Evolutionary conservation across 2,797 vertebrate species (phyloP).

Genomic region (Lycodopsis pacificus): DNA sequence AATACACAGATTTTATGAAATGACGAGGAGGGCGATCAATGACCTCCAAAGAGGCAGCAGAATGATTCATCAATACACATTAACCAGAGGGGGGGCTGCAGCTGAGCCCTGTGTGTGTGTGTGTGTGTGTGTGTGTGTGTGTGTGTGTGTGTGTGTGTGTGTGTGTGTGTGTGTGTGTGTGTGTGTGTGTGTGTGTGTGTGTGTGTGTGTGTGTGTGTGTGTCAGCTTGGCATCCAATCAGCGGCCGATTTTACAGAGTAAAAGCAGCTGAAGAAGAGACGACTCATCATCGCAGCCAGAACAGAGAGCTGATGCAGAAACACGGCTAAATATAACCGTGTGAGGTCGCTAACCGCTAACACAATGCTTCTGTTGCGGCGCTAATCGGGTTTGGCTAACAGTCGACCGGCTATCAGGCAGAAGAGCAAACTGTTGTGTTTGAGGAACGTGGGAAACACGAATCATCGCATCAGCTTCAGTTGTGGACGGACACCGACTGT

Average conservation of each 20-base stretch:
- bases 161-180: neutral
- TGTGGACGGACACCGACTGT: neutral
- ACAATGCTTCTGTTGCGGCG: conserved; percentile 9
- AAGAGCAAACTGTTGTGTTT: neutral
- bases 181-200: conserved; percentile 18
- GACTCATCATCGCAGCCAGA: conserved; percentile 31
- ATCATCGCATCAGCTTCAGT: neutral
- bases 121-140: conserved; percentile 4
- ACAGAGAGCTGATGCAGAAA: conserved; percentile 14
- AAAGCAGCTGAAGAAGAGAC: conserved; percentile 32
- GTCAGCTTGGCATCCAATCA: conserved; percentile 7
- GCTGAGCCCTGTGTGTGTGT: conserved; percentile 18
- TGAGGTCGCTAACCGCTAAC: conserved; percentile 31
- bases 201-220: neutral
- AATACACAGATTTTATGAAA: conserved; percentile 39
- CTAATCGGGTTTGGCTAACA: conserved; percentile 3
- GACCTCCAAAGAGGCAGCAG: conserved; percentile 48
- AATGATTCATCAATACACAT: conserved; percentile 64
- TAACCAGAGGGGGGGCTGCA: conserved; percentile 42
- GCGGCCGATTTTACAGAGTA: conserved; percentile 17
- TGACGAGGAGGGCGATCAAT: conserved; percentile 46
- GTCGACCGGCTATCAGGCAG: conserved; percentile 4
- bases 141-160: neutral
- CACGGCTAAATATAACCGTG: conserved; percentile 46
- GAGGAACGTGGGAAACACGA: conserved; percentile 4